A percentile compares a stretch with the other conserved stretches of the same genome.
phyloP scores from a whole-genome alignment of 2,113 vertebrate species.

The Scortum barcoo region DNA sequence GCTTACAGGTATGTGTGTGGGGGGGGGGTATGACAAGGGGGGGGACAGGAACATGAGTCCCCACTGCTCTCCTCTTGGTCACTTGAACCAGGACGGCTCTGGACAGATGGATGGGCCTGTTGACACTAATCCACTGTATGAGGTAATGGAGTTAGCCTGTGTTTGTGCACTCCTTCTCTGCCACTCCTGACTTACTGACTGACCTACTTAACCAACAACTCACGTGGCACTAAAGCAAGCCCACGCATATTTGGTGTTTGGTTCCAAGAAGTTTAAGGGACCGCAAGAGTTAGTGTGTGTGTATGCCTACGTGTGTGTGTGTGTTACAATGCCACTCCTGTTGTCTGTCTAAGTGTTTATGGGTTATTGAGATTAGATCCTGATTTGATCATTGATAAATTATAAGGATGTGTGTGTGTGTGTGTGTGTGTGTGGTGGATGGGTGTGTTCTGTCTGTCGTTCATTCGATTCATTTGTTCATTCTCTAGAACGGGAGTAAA shows the following conservation, averaged over 20 bases:
- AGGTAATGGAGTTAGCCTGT: constrained; percentile 80
- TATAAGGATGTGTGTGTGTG: not conserved
- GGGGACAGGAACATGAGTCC: constrained; percentile 12
- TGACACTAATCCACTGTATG: constrained; percentile 80
- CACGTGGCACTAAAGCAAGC: constrained; percentile 72
- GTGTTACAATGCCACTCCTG: not conserved
- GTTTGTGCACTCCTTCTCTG: constrained; percentile 71
- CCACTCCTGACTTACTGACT: constrained; percentile 81
- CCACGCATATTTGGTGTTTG: constrained; percentile 17
- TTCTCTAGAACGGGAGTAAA: not conserved
- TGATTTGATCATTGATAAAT: constrained; percentile 54
- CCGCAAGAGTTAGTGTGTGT: not conserved
- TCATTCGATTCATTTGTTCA: constrained; percentile 28
- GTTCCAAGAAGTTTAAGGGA: constrained; percentile 58
- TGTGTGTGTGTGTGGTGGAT: not conserved
- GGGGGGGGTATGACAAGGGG: not conserved
- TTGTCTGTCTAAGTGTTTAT: constrained; percentile 20
- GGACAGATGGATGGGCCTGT: constrained; percentile 76
- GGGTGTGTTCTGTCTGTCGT: no score
- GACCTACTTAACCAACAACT: constrained; percentile 78
- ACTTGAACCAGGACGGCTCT: constrained; percentile 52
- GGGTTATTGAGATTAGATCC: constrained; percentile 35
- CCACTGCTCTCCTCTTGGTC: constrained; percentile 54
- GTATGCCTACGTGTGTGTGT: not conserved
- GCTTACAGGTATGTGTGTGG: constrained; percentile 16